These are phyloP conservation scores for Lepidotrigona ventralis DNA, from an alignment of 1,140 invertebrate genomes.

Conservation along the genomic window DNA sequence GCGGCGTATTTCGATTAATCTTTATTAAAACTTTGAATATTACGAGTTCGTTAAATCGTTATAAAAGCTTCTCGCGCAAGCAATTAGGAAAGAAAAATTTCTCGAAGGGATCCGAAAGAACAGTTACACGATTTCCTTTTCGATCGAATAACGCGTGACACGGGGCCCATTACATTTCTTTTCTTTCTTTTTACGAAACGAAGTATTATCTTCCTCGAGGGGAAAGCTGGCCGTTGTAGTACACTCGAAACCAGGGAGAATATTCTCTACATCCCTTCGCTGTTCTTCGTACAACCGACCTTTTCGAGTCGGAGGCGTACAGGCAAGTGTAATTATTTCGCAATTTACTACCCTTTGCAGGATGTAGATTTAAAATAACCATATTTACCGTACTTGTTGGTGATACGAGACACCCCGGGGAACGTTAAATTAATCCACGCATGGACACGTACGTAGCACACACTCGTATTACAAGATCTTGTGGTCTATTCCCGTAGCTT, in stretches of 20 bases:
- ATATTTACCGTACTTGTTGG: conserved; percentile 72
- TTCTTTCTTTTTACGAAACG: conserved; percentile 38
- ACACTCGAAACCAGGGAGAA: conserved; percentile 69
- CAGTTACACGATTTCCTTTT: conserved; percentile 29
- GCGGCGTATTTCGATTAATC: not conserved
- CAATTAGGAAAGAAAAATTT: conserved; percentile 46
- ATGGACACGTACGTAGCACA: conserved; percentile 34
- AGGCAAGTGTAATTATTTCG: conserved; percentile 74
- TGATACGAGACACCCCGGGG: conserved; percentile 65
- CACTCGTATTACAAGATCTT: conserved; percentile 43
- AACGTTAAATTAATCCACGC: conserved; percentile 57
- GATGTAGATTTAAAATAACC: conserved; percentile 75
- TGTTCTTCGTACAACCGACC: conserved; percentile 66
- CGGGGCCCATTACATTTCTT: conserved; percentile 25
- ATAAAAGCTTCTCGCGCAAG: conserved; percentile 13
- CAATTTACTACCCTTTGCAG: conserved; percentile 74
- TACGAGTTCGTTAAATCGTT: not conserved
- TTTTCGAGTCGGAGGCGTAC: conserved; percentile 59
- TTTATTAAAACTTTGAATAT: not conserved
- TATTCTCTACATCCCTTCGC: conserved; percentile 67
- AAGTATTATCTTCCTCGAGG: conserved; percentile 66
- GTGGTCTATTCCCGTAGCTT: not conserved
- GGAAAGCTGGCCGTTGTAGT: conserved; percentile 68
- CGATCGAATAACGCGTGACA: conserved; percentile 53
- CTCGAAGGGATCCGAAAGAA: conserved; percentile 13